Conservation (phyloP, 2,888 invertebrate species). For the Polyommatus icarus region DNA sequence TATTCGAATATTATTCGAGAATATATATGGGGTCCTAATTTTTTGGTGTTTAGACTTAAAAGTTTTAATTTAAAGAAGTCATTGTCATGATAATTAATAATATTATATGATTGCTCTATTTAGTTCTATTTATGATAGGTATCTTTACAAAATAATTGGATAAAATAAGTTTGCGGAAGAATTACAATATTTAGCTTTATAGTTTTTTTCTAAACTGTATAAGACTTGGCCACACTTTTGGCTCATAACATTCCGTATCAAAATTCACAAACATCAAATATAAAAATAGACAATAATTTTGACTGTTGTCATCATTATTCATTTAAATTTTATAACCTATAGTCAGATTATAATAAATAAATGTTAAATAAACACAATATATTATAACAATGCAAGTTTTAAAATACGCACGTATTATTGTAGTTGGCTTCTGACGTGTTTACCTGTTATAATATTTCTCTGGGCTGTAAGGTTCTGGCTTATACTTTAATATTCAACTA, state of each 20-base stretch:
- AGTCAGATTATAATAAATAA: background rate
- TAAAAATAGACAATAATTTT: background rate
- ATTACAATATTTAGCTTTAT: background rate
- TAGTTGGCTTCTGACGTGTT: too few relatives aligned
- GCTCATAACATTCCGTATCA: background rate
- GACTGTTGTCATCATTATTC: background rate
- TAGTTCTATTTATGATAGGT: background rate
- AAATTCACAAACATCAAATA: slow-evolving; percentile 7
- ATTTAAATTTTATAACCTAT: background rate
- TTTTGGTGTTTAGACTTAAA: background rate
- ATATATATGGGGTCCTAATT: background rate
- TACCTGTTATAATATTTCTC: too few relatives aligned
- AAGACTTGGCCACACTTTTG: background rate
- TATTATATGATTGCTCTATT: background rate
- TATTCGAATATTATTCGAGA: background rate
- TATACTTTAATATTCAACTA: too few relatives aligned
- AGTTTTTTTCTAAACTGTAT: background rate
- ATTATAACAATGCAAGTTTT: background rate
- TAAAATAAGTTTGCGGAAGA: background rate
- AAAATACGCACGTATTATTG: background rate
- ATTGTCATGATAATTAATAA: background rate
- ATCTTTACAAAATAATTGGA: background rate
- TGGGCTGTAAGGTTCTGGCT: too few relatives aligned
- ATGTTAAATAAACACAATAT: background rate
- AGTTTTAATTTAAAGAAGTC: background rate